These are phyloP conservation scores for Odontophorus gujanensis DNA, from an alignment of 2,113 vertebrate species.

Conservation along the genomic window DNA sequence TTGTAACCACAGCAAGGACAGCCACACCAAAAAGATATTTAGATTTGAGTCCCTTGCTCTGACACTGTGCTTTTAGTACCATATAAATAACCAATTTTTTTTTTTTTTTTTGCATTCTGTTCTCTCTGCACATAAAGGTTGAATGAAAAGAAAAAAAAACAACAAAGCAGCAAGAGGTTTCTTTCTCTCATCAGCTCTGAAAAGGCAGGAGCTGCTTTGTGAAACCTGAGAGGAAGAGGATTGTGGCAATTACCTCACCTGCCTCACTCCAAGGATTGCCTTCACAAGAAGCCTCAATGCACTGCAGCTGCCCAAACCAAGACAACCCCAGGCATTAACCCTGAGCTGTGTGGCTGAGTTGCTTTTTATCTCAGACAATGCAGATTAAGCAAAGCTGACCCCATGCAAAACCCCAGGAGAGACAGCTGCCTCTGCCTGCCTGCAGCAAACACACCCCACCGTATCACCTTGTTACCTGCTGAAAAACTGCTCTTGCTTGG, in stretches of 20 bases:
- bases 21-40: not conserved
- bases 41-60: not conserved
- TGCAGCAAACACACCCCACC: not conserved
- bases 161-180: not conserved
- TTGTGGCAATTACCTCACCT: slow-evolving; percentile 28
- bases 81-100: not conserved
- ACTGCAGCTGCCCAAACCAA: slow-evolving; percentile 4
- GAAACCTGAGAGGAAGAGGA: slow-evolving; percentile 2
- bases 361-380: not conserved
- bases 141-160: not conserved
- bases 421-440: not conserved
- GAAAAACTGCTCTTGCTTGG: not conserved
- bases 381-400: slow-evolving; percentile 6
- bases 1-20: slow-evolving; percentile 21
- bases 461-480: not conserved
- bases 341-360: not conserved
- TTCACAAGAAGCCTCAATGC: not conserved
- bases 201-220: not conserved
- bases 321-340: slow-evolving; percentile 3
- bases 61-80: not conserved
- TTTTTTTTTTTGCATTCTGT: not conserved
- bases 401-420: not conserved
- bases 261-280: not conserved
- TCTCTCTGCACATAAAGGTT: not conserved
- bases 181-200: not conserved